Percentiles rank a stretch among this genome's conserved stretches.
These are phyloP conservation scores for Diplodus sargus DNA, from an alignment of 2,797 vertebrate genomes.

Conservation along the genomic window DNA sequence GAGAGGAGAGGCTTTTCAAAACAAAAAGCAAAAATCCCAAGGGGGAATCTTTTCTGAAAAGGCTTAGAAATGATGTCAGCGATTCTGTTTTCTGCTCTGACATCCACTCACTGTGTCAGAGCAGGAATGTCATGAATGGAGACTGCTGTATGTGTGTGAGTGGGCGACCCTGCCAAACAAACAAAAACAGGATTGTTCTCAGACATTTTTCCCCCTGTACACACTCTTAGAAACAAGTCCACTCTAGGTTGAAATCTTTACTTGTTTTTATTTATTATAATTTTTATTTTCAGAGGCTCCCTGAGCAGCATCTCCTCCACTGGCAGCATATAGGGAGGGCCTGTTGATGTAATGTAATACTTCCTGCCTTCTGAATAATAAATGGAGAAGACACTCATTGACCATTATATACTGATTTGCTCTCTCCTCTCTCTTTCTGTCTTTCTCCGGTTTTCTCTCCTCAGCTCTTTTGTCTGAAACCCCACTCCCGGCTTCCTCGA, in stretches of 20 bases:
- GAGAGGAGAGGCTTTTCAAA: conserved; percentile 1
- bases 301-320: not conserved
- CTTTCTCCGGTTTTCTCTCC: conserved; percentile 30
- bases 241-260: not conserved
- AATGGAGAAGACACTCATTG: conserved; percentile 73
- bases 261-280: not conserved
- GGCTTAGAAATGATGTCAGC: not conserved
- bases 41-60: not conserved
- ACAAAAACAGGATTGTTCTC: conserved; percentile 67
- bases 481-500: conserved; percentile 24
- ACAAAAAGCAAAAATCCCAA: not conserved
- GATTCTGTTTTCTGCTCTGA: not conserved
- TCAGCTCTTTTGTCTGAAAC: conserved; percentile 55
- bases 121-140: conserved; percentile 65
- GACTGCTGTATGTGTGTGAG: conserved; percentile 43
- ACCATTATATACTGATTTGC: conserved; percentile 61
- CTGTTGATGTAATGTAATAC: conserved; percentile 75
- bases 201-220: conserved; percentile 32
- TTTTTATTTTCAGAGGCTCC: conserved; percentile 1
- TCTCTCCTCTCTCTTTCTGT: conserved; percentile 25
- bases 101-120: conserved; percentile 18
- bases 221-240: conserved; percentile 9
- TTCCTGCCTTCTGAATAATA: conserved; percentile 84
- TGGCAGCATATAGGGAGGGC: conserved; percentile 38
- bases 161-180: conserved; percentile 46